phyloP scores from a whole-genome alignment of 2,888 invertebrate genomes.

The Ametastegia equiseti region DNA sequence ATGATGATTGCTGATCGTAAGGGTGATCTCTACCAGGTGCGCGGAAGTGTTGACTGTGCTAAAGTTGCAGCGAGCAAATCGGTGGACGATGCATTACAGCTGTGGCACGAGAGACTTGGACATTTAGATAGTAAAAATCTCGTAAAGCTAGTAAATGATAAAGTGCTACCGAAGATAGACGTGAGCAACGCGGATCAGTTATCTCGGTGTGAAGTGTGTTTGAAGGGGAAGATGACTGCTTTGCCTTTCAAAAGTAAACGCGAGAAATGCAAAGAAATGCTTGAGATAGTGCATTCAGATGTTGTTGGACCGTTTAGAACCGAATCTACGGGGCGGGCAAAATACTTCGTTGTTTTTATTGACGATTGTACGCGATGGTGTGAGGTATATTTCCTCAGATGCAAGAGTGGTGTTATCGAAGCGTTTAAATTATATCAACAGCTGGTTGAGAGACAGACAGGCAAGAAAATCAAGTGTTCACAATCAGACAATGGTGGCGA shows the following conservation, averaged over 20 bases:
- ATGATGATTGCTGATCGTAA: too few species aligned
- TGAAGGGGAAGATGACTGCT: slow-evolving; percentile 46
- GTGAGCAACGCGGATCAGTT: background rate
- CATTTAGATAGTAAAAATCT: too few species aligned
- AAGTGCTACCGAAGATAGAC: slow-evolving; percentile 26
- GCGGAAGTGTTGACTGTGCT: background rate
- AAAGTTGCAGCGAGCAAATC: too few species aligned
- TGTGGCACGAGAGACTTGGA: too few species aligned
- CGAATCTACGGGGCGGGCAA: slow-evolving; percentile 46
- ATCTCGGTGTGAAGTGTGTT: slow-evolving; percentile 46
- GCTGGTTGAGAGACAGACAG: background rate
- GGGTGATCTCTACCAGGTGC: too few species aligned
- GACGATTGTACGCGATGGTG: slow-evolving; percentile 54
- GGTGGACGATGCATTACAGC: too few species aligned
- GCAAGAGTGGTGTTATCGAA: background rate
- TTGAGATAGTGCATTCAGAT: slow-evolving; percentile 54
- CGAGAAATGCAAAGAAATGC: background rate
- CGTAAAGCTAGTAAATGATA: too few species aligned
- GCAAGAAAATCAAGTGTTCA: background rate
- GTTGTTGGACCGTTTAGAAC: slow-evolving; percentile 52
- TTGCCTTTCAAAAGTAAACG: slow-evolving; percentile 45
- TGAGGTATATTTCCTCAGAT: background rate
- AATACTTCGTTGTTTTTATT: slow-evolving; percentile 55
- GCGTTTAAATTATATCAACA: background rate
- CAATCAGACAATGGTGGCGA: slow-evolving; percentile 52